A percentile compares a stretch with the other conserved stretches of the same genome.
These are phyloP conservation scores for Melanotaenia parkinsoni DNA, from an alignment of 2,797 vertebrate species.

Conservation along the genomic window DNA sequence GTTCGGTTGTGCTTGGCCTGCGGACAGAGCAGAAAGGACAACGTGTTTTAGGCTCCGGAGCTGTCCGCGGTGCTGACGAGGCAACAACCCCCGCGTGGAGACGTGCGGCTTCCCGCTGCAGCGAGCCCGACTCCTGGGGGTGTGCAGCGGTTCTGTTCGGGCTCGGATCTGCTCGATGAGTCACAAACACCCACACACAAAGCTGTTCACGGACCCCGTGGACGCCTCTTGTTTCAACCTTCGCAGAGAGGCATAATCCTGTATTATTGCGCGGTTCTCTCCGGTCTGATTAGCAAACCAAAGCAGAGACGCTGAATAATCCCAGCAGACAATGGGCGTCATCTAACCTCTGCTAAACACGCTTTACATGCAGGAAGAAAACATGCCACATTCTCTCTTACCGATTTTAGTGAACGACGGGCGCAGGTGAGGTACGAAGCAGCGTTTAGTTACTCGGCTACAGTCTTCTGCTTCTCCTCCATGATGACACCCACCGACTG, in stretches of 20 bases:
- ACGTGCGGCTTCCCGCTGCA: constrained; percentile 5
- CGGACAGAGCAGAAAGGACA: constrained; percentile 9
- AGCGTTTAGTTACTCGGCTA: constrained; percentile 50
- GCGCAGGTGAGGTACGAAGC: background rate
- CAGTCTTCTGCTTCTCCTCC: constrained; percentile 72
- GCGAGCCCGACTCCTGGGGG: background rate
- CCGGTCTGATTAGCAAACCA: constrained; percentile 27
- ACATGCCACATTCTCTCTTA: constrained; percentile 16
- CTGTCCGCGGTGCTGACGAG: constrained; percentile 72
- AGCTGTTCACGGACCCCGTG: accelerated
- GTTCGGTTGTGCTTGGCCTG: constrained; percentile 36
- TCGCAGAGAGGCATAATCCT: background rate
- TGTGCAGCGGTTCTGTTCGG: background rate
- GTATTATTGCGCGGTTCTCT: constrained; percentile 1
- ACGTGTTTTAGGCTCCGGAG: constrained; percentile 31
- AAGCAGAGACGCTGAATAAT: constrained; percentile 31
- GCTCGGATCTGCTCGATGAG: background rate
- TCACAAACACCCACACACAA: background rate
- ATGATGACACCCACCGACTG: constrained; percentile 67
- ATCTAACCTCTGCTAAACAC: background rate
- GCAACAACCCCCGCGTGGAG: background rate
- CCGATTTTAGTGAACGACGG: constrained; percentile 4
- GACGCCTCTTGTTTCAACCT: background rate
- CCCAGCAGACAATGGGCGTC: background rate
- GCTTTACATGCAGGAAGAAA: background rate